A percentile compares a stretch with the other conserved stretches of the same genome.
Conservation (phyloP, 2,113 vertebrate species). For the Empidonax alnorum region DNA sequence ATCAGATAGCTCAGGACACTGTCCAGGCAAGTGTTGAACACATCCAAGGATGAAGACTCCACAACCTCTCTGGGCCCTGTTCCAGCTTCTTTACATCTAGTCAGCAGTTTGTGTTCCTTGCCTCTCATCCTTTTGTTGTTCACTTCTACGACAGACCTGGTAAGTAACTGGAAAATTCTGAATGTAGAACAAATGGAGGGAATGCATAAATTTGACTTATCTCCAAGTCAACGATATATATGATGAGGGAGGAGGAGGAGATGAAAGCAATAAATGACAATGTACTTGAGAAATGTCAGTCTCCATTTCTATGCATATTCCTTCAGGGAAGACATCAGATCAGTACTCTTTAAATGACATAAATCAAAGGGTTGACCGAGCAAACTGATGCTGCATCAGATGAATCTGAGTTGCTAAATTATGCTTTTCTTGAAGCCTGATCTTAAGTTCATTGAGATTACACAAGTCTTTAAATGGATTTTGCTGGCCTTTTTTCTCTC, state of each 20-base stretch:
- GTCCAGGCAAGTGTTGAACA: not conserved
- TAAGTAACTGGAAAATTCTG: not conserved
- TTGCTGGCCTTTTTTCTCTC: not conserved
- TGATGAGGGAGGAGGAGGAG: not conserved
- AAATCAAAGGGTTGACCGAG: not conserved
- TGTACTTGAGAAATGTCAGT: not conserved
- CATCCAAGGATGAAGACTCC: not conserved
- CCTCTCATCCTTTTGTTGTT: not conserved
- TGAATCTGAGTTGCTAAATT: not conserved
- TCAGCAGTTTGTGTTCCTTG: not conserved
- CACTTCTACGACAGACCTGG: not conserved
- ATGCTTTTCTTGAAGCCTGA: not conserved
- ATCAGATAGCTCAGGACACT: not conserved
- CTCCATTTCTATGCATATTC: not conserved
- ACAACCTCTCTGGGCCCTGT: not conserved
- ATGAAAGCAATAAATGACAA: constrained; percentile 37
- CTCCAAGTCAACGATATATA: not conserved
- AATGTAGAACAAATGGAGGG: not conserved
- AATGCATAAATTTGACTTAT: not conserved
- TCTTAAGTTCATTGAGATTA: not conserved
- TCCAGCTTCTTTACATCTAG: not conserved
- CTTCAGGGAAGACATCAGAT: constrained; percentile 20
- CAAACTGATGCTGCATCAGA: not conserved
- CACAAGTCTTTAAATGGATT: not conserved
- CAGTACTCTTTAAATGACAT: constrained; percentile 17